Evolutionary conservation across 2,888 invertebrate species (phyloP).

Genomic region (Nycteola revayana): DNA sequence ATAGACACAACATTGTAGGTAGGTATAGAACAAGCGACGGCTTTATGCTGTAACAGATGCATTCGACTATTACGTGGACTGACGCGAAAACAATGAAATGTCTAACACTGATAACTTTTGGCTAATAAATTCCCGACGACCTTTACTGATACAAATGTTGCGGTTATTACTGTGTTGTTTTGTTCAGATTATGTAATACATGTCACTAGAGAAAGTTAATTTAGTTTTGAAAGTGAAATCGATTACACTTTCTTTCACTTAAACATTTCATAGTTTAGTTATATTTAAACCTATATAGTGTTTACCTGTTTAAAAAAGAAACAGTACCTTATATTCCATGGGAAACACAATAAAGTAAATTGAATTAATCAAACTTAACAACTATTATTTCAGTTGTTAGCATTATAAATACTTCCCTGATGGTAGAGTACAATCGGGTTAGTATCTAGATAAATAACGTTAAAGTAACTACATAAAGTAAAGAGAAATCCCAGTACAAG

Average conservation of each 20-base stretch:
- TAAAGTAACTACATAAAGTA: conserved; percentile 10
- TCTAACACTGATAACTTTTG: conserved; percentile 28
- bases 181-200: conserved; percentile 75
- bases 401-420: too few relatives aligned
- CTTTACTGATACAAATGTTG: conserved; percentile 71
- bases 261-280: conserved; percentile 69
- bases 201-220: conserved; percentile 82
- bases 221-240: conserved; percentile 83
- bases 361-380: too few relatives aligned
- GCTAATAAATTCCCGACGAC: conserved; percentile 48
- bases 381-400: too few relatives aligned
- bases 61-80: conserved; percentile 36
- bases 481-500: conserved; percentile 11
- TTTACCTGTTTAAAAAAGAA: too few relatives aligned
- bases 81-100: conserved; percentile 32
- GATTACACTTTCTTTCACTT: conserved; percentile 80
- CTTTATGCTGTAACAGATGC: too few relatives aligned
- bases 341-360: too few relatives aligned
- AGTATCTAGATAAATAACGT: not conserved
- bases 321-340: too few relatives aligned
- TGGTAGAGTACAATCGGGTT: too few relatives aligned
- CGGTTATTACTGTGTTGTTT: conserved; percentile 73
- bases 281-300: too few relatives aligned
- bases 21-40: too few relatives aligned
- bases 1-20: too few relatives aligned